phyloP scores from a whole-genome alignment of 2,888 invertebrate genomes.

The Phyllotreta cruciferae region DNA sequence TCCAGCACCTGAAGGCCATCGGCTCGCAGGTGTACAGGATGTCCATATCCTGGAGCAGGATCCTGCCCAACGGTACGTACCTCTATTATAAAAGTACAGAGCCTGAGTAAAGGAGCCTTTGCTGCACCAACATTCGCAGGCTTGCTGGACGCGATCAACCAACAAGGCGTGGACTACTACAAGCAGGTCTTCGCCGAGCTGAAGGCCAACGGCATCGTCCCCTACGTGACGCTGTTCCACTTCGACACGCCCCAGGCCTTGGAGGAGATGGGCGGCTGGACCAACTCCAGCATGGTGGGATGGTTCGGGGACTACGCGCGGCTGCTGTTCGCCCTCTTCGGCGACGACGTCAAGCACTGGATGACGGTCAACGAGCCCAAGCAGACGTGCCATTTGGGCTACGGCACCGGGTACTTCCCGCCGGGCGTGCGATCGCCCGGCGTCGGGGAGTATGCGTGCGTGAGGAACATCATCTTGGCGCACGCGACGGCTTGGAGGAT shows the following conservation, averaged over 20 bases:
- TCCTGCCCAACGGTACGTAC: too few species aligned
- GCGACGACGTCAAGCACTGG: conserved; percentile 59
- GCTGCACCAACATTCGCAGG: conserved; percentile 8
- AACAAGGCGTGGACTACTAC: conserved; percentile 66
- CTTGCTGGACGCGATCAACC: conserved; percentile 69
- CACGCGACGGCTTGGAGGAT: conserved; percentile 71
- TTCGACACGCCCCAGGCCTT: conserved; percentile 65
- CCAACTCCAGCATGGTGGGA: conserved; percentile 8
- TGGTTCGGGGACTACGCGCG: conserved; percentile 64
- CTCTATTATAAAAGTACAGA: too few species aligned
- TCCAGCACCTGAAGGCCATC: too few species aligned
- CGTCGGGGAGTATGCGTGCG: conserved; percentile 68
- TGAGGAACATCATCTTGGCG: conserved; percentile 69
- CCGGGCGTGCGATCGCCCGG: conserved; percentile 57
- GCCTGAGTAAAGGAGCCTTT: too few species aligned
- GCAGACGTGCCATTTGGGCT: conserved; percentile 43
- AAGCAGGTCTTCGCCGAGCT: conserved; percentile 53
- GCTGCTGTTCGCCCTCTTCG: conserved; percentile 53
- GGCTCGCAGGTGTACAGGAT: too few species aligned
- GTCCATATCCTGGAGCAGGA: too few species aligned
- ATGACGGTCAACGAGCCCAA: conserved; percentile 64
- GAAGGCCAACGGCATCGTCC: conserved; percentile 62
- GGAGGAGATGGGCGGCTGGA: conserved; percentile 45
- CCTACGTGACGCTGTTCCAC: conserved; percentile 63
- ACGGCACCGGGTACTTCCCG: conserved; percentile 45